These are phyloP conservation scores for Plebejus melissa DNA, from an alignment of 2,888 invertebrate species.

Conservation along the genomic window DNA sequence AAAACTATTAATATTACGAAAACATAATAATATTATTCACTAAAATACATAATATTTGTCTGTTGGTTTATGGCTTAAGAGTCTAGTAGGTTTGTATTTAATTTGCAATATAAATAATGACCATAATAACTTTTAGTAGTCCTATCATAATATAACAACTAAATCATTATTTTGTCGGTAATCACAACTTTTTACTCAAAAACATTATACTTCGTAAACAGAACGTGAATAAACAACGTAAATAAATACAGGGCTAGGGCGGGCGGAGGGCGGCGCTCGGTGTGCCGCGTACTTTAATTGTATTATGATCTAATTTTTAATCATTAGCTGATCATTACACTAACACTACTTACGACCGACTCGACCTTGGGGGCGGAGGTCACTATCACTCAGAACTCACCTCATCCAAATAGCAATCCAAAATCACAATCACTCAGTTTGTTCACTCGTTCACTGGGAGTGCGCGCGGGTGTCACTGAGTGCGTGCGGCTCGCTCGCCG, in stretches of 20 bases:
- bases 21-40: not conserved
- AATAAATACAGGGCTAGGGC: not conserved
- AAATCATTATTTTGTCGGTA: not conserved
- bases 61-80: not conserved
- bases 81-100: too few relatives aligned
- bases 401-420: conserved; percentile 75
- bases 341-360: conserved; percentile 7
- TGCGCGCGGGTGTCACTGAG: conserved; percentile 44
- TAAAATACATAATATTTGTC: not conserved
- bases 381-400: conserved; percentile 47
- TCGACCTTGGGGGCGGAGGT: not conserved
- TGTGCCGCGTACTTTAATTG: conserved; percentile 1
- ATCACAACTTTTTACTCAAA: not conserved
- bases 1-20: not conserved
- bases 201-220: not conserved
- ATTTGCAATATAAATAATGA: too few relatives aligned
- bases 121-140: too few relatives aligned
- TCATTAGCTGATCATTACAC: not conserved
- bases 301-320: conserved; percentile 9
- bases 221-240: not conserved
- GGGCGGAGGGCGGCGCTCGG: not conserved
- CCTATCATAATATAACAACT: not conserved
- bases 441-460: conserved; percentile 56
- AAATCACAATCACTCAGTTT: conserved; percentile 52
- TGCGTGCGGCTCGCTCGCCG: conserved; percentile 51